Base-by-base conservation (phyloP, 2,797 vertebrate genomes). In the Cottoperca gobio region DNA sequence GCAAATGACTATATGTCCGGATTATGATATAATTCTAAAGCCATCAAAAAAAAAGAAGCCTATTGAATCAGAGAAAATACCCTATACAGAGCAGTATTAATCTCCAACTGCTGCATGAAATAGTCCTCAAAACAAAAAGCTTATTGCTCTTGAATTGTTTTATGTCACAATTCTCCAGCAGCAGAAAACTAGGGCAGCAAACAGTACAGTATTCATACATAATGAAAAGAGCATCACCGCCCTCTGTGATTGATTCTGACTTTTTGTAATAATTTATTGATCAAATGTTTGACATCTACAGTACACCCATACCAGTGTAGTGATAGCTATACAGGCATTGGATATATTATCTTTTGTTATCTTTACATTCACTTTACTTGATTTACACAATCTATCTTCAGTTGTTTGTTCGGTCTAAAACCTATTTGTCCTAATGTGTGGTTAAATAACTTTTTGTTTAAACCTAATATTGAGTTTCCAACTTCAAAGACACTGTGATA, bases 141-240 rank as follows among this genome's bases (percentile, higher is more conserved):
- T 6, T 17, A 17, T n/a, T 53, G n/a, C 48, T 31, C 8, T 37
- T 52, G 3, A 60, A 35, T 26, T 58, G 54, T 66, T 63, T 72
- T 31, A 55, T 31, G 48, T n/a, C 40, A 24, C 14, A 21, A 66
- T 50, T 62, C 57, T 59, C 11, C 21, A n/a, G 21, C 43, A 49
- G 57, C 42, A 73, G 53, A 74, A 76, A 80, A 81, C 21, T 64
- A 42, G 61, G 35, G 35, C 52, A 68, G 61, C 39, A 57, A 45
- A 61, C 43, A 66, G 42, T 19, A 64, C 48, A 70, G 42, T 19
- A 10, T 46, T 60, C 49, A 74, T 70, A 50, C 49, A 76, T 80
- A 62, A 72, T 61, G 48, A 45, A 68, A 62, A 5, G n/a, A 64
- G 35, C 42, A 70, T 60, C 39, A 46, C 31, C 63, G 64, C 60